Evolutionary conservation across 92 coral and sea anemone species (phyloP).

Genomic region (Palythoa caribaeorum): DNA sequence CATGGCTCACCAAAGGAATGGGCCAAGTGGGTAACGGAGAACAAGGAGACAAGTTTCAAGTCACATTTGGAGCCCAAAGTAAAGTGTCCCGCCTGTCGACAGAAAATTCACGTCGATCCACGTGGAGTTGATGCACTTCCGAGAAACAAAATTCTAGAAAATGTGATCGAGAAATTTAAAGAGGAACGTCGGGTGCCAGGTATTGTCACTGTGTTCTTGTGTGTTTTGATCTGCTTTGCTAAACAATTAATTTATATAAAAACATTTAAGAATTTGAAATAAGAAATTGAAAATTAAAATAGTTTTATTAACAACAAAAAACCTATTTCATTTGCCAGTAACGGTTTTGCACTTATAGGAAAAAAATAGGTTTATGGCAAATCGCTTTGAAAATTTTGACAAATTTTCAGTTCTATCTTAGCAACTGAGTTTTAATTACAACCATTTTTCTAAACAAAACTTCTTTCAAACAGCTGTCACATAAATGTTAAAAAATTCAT

Average conservation of each 20-base stretch:
- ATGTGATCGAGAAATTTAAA: conserved; percentile 84
- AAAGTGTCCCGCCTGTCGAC: conserved; percentile 88
- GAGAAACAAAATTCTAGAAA: conserved; percentile 82
- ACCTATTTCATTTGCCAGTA: neutral
- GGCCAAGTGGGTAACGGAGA: conserved; percentile 88
- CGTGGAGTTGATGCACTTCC: conserved; percentile 84
- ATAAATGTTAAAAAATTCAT: neutral
- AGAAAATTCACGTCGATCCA: conserved; percentile 82
- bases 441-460: neutral
- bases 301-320: neutral
- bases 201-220: conserved; percentile 8
- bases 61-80: conserved; percentile 92
- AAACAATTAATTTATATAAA: neutral
- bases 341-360: neutral
- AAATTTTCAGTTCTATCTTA: neutral
- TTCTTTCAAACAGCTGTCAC: neutral
- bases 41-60: conserved; percentile 62
- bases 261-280: neutral
- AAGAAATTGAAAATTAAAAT: neutral
- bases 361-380: neutral
- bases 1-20: conserved; percentile 84
- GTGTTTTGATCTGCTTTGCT: neutral
- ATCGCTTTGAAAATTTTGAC: neutral
- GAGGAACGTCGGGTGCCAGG: conserved; percentile 84
- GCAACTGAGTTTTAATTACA: neutral